Evolutionary conservation across 1,140 invertebrate genomes (phyloP), one percentile per base, ranked within the genome.

Genomic region (Drosophila nasuta): DNA sequence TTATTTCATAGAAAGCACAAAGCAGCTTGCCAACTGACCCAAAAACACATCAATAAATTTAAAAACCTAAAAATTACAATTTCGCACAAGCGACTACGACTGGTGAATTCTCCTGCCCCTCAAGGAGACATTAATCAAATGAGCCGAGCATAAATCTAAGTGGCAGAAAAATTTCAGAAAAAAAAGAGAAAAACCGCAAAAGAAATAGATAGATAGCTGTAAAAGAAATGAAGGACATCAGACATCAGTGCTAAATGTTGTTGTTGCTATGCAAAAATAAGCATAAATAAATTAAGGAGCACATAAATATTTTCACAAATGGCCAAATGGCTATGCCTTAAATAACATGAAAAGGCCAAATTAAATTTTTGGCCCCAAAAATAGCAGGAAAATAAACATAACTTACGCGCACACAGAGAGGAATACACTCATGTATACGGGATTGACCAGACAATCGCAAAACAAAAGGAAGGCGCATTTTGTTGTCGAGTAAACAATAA

Each of bases 141-240:
- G 81, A 79, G 81, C 57, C 77, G 59, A 83, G 78, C 72, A 83
- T 82, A 82, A 82, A 83, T 83, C 75, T 46, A 49, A 69, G 41
- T 72, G 78, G 64, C 64, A 80, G 60, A 52, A 57, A 65, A 48
- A 25, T 25, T 41, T 30, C 71, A 75, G 20, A 56, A 60, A 48
- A 59, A 46, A 35, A 5, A 17, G 17, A 43, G 20, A 20, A 51
- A 52, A 43, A 10, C 17, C 35, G 11, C 17, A 45, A 28, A 54
- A 45, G 56, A 45, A 59, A 11, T 2, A 28, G 10, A 35, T 20
- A 57, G 65, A 67, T 54, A 58, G 49, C 46, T 60, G 70, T 67
- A 64, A 81, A 72, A 54, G 74, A 68, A 81, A 38, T 45, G 45
- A 56, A 65, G 63, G 63, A 67, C 56, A 67, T 70, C 38, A 68